These are phyloP conservation scores for Arrhopalites spinosus DNA, from an alignment of 2,888 invertebrate species.

Conservation along the genomic window DNA sequence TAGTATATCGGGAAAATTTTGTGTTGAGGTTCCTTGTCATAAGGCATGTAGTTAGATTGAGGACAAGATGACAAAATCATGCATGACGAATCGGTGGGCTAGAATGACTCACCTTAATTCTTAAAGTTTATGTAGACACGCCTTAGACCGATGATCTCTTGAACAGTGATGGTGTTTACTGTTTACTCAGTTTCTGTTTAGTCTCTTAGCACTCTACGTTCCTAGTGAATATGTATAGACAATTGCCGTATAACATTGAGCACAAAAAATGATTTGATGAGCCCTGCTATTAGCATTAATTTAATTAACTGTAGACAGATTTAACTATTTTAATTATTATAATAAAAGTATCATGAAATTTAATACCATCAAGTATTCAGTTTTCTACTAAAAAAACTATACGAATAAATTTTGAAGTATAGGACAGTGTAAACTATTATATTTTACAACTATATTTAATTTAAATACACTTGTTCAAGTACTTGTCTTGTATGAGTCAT, in stretches of 20 bases:
- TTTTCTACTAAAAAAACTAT: too few species aligned
- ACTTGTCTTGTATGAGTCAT: too few species aligned
- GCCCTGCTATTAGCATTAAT: background rate
- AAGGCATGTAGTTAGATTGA: too few species aligned
- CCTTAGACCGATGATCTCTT: background rate
- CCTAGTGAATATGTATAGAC: background rate
- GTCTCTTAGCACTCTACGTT: background rate
- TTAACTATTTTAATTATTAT: too few species aligned
- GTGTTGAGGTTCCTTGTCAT: too few species aligned
- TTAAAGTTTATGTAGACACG: constrained; percentile 26
- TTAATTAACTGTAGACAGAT: background rate
- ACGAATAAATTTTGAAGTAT: too few species aligned
- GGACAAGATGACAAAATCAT: constrained; percentile 39
- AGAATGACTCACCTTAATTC: constrained; percentile 36
- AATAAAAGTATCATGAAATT: background rate
- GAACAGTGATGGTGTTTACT: background rate
- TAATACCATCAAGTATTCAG: background rate
- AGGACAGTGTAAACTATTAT: too few species aligned
- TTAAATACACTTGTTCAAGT: too few species aligned
- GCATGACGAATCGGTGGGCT: constrained; percentile 35
- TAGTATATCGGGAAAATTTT: too few species aligned
- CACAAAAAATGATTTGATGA: too few species aligned
- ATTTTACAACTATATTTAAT: too few species aligned
- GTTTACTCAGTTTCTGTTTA: background rate
- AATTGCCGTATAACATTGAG: too few species aligned